Conservation (phyloP, 2,113 vertebrate genomes). For the Albula goreensis region DNA sequence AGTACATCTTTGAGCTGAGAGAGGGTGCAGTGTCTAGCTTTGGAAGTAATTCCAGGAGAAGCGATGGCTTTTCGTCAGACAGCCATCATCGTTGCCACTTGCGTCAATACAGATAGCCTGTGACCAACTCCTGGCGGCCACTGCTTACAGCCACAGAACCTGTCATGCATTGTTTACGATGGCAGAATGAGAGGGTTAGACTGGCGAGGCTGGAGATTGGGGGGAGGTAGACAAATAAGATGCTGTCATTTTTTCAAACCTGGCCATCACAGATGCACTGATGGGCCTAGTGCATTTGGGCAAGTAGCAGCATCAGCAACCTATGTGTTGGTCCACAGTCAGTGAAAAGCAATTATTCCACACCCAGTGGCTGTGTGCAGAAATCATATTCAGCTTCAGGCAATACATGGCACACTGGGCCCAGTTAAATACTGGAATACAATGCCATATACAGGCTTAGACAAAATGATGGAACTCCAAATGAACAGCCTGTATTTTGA, state of each 20-base stretch:
- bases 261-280: constrained; percentile 3
- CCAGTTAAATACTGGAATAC: background rate
- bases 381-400: background rate
- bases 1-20: background rate
- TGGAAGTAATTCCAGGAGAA: no score
- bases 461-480: no score
- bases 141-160: background rate
- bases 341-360: constrained; percentile 10
- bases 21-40: no score
- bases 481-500: no score
- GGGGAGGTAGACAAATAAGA: constrained; percentile 17
- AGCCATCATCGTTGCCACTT: background rate
- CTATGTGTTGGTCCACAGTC: background rate
- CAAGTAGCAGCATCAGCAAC: constrained; percentile 11
- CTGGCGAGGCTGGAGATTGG: background rate
- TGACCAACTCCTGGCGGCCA: background rate
- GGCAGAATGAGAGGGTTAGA: background rate
- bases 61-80: background rate
- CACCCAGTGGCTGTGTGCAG: background rate
- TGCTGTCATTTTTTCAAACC: constrained; percentile 7
- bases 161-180: constrained; percentile 27
- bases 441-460: background rate
- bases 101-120: background rate
- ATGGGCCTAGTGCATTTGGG: constrained; percentile 6
- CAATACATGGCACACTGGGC: background rate